These are phyloP conservation scores for Oryctolagus cuniculus DNA, from an alignment of 2,113 vertebrate species.

Conservation along the genomic window DNA sequence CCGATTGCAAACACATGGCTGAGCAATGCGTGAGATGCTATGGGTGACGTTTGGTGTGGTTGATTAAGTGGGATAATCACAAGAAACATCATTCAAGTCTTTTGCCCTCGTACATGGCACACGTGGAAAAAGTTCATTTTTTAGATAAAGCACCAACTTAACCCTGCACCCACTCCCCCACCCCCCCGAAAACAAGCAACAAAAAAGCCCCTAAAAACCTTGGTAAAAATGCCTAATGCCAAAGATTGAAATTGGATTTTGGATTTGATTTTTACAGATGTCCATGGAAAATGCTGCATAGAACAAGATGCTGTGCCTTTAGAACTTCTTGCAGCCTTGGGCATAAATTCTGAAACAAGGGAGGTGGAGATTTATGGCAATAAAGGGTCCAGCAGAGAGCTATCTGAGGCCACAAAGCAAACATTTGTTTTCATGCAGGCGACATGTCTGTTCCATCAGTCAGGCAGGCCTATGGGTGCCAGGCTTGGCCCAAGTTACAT, in stretches of 20 bases:
- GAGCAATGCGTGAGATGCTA: not conserved
- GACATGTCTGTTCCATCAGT: not conserved
- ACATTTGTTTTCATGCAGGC: not conserved
- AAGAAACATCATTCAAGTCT: slow-evolving; percentile 62
- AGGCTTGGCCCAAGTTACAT: not conserved
- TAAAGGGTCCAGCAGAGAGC: too few species aligned
- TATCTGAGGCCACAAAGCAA: not conserved
- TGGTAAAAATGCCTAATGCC: slow-evolving; percentile 30
- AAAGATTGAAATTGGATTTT: slow-evolving; percentile 29
- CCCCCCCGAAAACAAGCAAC: not conserved
- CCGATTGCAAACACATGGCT: slow-evolving; percentile 86
- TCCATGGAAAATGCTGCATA: slow-evolving; percentile 2
- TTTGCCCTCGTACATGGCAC: slow-evolving; percentile 22
- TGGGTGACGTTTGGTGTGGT: slow-evolving; percentile 72
- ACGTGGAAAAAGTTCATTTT: slow-evolving; percentile 45
- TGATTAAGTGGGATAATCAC: slow-evolving; percentile 81
- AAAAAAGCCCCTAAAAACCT: slow-evolving; percentile 56
- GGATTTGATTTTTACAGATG: slow-evolving; percentile 4
- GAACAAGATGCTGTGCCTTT: not conserved
- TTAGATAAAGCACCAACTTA: slow-evolving; percentile 26
- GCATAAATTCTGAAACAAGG: not conserved
- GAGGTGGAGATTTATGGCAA: not conserved
- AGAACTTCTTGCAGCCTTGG: slow-evolving; percentile 8
- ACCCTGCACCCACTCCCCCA: too few species aligned
- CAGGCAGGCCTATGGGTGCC: not conserved